phyloP scores from a whole-genome alignment of 2,797 vertebrate genomes.

The Agapornis canus region DNA sequence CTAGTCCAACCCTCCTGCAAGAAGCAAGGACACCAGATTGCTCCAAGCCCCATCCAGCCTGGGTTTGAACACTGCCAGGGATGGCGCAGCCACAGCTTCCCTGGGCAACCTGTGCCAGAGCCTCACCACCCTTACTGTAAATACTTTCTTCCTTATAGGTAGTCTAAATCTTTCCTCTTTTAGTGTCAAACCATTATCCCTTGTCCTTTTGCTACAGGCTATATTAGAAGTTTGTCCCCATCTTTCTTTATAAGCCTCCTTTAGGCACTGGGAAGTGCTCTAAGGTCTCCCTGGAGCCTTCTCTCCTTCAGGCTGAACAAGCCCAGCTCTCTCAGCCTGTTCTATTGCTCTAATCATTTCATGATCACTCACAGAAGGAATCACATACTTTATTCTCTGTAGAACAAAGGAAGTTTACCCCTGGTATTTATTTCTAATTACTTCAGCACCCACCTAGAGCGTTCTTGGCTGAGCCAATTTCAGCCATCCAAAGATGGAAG shows the following conservation, averaged over 20 bases:
- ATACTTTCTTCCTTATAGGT: background rate
- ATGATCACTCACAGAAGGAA: background rate
- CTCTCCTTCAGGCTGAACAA: background rate
- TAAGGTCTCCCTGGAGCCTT: background rate
- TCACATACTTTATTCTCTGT: background rate
- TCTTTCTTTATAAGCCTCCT: background rate
- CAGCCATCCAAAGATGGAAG: background rate
- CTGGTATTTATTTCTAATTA: background rate
- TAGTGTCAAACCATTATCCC: background rate
- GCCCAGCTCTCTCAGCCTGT: background rate
- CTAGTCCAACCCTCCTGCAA: background rate
- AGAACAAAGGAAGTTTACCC: background rate
- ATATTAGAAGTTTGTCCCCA: background rate
- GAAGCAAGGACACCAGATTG: background rate
- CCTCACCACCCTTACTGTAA: background rate
- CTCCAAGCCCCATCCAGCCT: background rate
- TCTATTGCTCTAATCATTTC: background rate
- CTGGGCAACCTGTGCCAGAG: background rate
- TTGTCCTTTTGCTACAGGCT: background rate
- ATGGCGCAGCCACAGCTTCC: background rate
- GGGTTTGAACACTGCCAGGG: no score
- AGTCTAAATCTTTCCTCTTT: background rate
- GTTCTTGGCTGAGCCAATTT: background rate
- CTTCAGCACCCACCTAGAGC: background rate
- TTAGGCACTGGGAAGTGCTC: background rate